Evolutionary conservation across 92 coral and sea anemone genomes (phyloP), one percentile per base, ranked within the genome.

Genomic region (Porites cylindrica): DNA sequence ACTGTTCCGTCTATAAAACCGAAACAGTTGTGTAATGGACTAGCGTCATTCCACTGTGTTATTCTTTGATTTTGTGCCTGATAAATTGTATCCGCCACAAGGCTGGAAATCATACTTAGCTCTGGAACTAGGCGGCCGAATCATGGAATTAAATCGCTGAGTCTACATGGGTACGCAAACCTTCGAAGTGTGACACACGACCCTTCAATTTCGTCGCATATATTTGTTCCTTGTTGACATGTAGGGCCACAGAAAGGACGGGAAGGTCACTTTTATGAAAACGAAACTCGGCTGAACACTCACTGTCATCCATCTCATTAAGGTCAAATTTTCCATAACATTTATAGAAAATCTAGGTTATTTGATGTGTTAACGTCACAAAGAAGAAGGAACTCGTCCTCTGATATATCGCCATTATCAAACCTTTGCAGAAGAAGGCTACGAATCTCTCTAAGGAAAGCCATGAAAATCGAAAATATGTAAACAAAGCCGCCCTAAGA

Each of bases 261-360:
- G 74, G 68, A 47, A 86, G 61, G 52, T 78, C 79, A 32, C 84
- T 70, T 66, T 79, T 86, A 14, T 66, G 62, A 43, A 78, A 85
- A 3, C 78, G 84, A 77, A 85, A 85, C 51, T 85, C 84, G 21
- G 90, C 74, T 29, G 79, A 51, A 7, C 90, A 86, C 64, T 86
- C 85, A 59, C 90, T 86, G 59, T 85, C 78, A n/a, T 85, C 89
- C 89, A 77, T 85, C 43, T 76, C 83, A 51, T 77, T 59, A 11
- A 68, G 16, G 70, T 68, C 68, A 23, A 85, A 85, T 9, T 12
- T 6, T 56, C 83, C 82, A 56, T 77, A 85, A 38, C 70, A 21
- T 14, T 77, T 71, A 32, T 68, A 69, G 76, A 62, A 77, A 77
- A 74, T 84, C 80, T 29, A 64, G 81, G 77, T 72, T 63, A 65